Evolutionary conservation across 2,797 vertebrate genomes (phyloP).

Genomic region (Microcaecilia unicolor): DNA sequence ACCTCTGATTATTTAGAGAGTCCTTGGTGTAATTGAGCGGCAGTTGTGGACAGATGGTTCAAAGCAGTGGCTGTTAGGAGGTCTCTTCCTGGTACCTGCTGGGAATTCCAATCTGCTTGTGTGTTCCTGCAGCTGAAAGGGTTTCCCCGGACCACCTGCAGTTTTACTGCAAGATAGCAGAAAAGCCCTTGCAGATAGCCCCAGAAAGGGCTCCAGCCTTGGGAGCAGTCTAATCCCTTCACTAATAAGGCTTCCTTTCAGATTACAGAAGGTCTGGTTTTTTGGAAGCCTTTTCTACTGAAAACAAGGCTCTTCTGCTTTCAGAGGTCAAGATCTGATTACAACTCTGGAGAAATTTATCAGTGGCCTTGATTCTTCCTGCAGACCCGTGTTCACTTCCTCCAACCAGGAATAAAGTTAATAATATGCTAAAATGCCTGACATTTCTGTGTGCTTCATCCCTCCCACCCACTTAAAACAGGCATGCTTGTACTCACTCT

Average conservation of each 20-base stretch:
- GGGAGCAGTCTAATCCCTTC: not conserved
- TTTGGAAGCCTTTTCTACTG: not conserved
- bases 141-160: constrained; percentile 11
- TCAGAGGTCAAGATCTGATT: constrained; percentile 4
- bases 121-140: not conserved
- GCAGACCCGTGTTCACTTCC: not conserved
- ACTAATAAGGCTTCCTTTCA: constrained; percentile 7
- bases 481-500: too few species aligned
- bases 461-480: too few species aligned
- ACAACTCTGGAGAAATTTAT: not conserved
- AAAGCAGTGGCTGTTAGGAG: not conserved
- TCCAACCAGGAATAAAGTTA: constrained; percentile 14
- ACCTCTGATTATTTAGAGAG: too few species aligned
- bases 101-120: constrained; percentile 4
- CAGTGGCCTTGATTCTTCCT: constrained; percentile 4
- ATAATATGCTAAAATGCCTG: constrained; percentile 5
- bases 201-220: not conserved
- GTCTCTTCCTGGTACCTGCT: not conserved
- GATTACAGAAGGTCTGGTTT: constrained; percentile 6
- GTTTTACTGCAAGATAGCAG: constrained; percentile 3
- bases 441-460: too few species aligned
- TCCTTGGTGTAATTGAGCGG: not conserved
- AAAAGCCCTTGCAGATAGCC: not conserved
- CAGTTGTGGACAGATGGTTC: not conserved
- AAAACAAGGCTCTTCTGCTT: not conserved